These are phyloP conservation scores for Lycophotia porphyrea DNA, from an alignment of 2,888 invertebrate genomes.

Conservation along the genomic window DNA sequence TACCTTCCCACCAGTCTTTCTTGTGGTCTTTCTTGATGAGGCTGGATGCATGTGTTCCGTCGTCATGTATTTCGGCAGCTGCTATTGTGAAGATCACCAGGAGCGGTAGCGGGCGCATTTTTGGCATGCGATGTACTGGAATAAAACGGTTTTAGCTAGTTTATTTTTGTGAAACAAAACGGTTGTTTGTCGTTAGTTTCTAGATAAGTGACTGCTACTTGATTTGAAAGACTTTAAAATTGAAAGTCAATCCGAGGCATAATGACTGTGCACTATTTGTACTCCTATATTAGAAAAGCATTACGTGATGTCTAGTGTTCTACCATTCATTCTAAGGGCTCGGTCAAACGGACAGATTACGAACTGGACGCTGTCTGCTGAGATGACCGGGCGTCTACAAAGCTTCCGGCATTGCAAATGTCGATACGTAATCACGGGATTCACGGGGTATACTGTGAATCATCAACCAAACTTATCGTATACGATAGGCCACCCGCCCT, in stretches of 20 bases:
- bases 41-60: not conserved
- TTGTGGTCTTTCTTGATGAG: slow-evolving; percentile 6
- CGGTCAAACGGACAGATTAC: not conserved
- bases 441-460: too few relatives aligned
- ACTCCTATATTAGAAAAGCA: not conserved
- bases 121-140: not conserved
- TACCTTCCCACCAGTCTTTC: slow-evolving; percentile 1
- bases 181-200: not conserved
- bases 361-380: not conserved
- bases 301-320: not conserved
- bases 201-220: not conserved
- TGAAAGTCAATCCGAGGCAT: not conserved
- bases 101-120: slow-evolving; percentile 17
- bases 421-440: too few relatives aligned
- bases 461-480: too few relatives aligned
- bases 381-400: too few relatives aligned
- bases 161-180: not conserved
- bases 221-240: not conserved
- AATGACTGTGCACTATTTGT: not conserved
- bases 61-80: not conserved
- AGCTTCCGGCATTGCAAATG: too few relatives aligned
- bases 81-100: slow-evolving; percentile 27
- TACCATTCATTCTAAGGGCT: not conserved
- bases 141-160: not conserved
- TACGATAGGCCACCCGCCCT: too few relatives aligned